These are phyloP conservation scores for Ammodytes dubius DNA, from an alignment of 2,113 vertebrate species.

Conservation along the genomic window DNA sequence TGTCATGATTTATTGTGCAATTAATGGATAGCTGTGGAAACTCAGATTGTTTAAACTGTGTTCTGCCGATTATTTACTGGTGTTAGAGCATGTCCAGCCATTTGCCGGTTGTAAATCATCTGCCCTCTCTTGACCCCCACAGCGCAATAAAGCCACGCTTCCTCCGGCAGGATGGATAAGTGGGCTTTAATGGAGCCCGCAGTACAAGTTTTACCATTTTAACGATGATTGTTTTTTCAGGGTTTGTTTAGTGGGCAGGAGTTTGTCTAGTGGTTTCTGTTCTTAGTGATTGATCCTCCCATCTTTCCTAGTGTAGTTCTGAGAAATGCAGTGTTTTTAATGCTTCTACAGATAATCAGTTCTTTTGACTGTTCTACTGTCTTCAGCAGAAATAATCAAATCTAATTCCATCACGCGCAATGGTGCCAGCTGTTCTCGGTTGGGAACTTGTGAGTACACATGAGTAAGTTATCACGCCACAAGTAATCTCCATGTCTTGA, in stretches of 20 bases:
- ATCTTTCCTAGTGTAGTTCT: neutral
- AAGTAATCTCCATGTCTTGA: conserved; percentile 10
- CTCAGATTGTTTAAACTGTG: conserved; percentile 63
- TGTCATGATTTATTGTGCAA: conserved; percentile 79
- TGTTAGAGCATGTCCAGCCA: conserved; percentile 63
- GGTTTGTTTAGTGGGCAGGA: conserved; percentile 25
- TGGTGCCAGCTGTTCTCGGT: neutral
- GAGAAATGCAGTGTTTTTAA: neutral
- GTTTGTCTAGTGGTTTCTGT: neutral
- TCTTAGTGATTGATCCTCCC: conserved; percentile 3
- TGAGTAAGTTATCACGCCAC: neutral
- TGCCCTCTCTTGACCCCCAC: conserved; percentile 67
- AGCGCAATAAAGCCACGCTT: conserved; percentile 60
- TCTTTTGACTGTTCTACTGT: neutral
- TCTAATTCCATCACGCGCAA: neutral
- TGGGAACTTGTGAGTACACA: neutral
- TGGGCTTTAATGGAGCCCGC: conserved; percentile 55
- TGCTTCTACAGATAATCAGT: neutral
- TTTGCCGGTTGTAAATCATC: conserved; percentile 68
- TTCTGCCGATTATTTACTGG: conserved; percentile 71
- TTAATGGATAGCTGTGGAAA: conserved; percentile 66
- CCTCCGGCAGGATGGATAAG: conserved; percentile 41
- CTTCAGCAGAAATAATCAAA: neutral
- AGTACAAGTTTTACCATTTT: conserved; percentile 29
- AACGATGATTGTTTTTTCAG: conserved; percentile 19